phyloP scores from a whole-genome alignment of 2,888 invertebrate species.

The Sinodicranocentrus sp. region DNA sequence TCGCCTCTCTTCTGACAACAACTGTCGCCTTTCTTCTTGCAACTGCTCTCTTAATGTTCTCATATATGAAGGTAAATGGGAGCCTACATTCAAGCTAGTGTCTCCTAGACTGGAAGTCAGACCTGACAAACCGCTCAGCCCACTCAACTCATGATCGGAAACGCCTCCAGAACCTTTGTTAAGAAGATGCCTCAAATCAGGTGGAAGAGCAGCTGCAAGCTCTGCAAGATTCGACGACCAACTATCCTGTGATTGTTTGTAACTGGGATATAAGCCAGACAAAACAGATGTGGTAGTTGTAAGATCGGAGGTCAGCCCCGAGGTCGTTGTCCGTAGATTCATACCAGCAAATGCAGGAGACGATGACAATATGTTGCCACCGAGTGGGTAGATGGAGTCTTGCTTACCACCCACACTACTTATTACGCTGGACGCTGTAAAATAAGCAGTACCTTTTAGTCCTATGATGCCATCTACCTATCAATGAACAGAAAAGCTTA shows the following conservation, averaged over 20 bases:
- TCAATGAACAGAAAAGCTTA: too few relatives aligned
- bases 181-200: conserved; percentile 79
- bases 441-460: conserved; percentile 50
- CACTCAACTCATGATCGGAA: conserved; percentile 70
- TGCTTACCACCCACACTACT: conserved; percentile 78
- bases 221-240: conserved; percentile 77
- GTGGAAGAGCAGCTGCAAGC: conserved; percentile 79
- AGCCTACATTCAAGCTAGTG: conserved; percentile 71
- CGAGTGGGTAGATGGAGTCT: conserved; percentile 76
- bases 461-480: too few relatives aligned
- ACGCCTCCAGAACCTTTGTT: conserved; percentile 74
- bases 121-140: conserved; percentile 70
- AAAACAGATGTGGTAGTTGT: conserved; percentile 77
- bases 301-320: conserved; percentile 76
- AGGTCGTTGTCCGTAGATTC: conserved; percentile 77
- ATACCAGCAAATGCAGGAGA: conserved; percentile 75
- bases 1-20: conserved; percentile 77
- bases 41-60: conserved; percentile 77
- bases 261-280: conserved; percentile 77
- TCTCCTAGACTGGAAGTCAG: conserved; percentile 72
- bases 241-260: conserved; percentile 76
- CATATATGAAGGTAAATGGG: conserved; percentile 77
- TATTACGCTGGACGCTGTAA: conserved; percentile 78
- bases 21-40: conserved; percentile 77
- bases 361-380: conserved; percentile 75